Percentiles rank a stretch among this genome's conserved stretches.
Evolutionary conservation across 2,888 invertebrate species (phyloP).

Genomic region (Gastracanthus pulcherrimus): DNA sequence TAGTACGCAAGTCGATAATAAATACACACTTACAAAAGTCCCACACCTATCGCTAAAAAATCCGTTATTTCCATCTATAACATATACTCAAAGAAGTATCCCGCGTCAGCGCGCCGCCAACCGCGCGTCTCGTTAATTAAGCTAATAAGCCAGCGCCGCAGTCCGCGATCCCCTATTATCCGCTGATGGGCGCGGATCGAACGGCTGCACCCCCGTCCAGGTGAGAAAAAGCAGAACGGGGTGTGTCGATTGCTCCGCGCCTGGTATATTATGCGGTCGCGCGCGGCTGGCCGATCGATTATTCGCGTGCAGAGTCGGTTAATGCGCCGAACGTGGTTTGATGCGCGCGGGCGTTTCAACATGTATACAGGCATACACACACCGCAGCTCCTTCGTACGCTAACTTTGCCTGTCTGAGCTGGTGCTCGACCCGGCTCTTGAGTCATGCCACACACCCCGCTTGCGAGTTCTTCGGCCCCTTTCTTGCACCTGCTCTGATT

Average conservation of each 20-base stretch:
- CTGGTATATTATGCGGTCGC: background rate
- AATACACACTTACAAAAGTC: too few species aligned
- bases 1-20: too few species aligned
- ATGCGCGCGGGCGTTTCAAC: background rate
- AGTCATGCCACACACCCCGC: background rate
- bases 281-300: conserved; percentile 10
- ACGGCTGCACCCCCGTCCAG: background rate
- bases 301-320: background rate
- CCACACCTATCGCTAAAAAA: too few species aligned
- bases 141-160: too few species aligned
- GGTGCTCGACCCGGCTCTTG: background rate
- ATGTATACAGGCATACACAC: background rate
- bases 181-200: too few species aligned
- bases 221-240: conserved; percentile 3
- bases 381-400: background rate
- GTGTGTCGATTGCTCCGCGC: conserved; percentile 1
- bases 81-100: too few species aligned
- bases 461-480: background rate
- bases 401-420: background rate
- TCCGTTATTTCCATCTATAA: too few species aligned
- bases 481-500: background rate
- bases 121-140: too few species aligned
- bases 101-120: too few species aligned
- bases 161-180: too few species aligned
- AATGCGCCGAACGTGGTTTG: background rate